Evolutionary conservation across 2,797 vertebrate genomes (phyloP).

Genomic region (Acanthornis magna): DNA sequence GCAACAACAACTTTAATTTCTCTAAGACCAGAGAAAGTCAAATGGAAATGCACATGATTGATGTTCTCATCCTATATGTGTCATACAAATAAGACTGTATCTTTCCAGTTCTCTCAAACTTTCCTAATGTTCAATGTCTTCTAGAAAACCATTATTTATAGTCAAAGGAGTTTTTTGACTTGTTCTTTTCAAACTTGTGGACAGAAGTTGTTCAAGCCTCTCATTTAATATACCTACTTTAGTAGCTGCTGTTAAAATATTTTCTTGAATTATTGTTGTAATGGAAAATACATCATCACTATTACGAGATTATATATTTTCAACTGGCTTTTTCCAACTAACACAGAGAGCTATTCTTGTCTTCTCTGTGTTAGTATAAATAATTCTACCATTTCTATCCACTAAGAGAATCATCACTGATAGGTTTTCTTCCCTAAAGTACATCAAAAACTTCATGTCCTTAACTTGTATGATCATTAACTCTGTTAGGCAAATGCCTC

Average conservation of each 20-base stretch:
- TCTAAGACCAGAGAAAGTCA: not conserved
- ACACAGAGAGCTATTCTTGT: not conserved
- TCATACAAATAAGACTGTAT: not conserved
- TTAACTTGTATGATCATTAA: not conserved
- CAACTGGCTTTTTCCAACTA: not conserved
- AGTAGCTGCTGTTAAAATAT: constrained; percentile 20
- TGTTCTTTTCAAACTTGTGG: constrained; percentile 11
- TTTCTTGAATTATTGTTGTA: constrained; percentile 44
- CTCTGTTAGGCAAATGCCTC: not conserved
- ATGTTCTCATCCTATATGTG: not conserved
- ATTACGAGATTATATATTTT: not conserved
- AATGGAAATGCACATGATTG: not conserved
- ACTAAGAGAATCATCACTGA: not conserved
- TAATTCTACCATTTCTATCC: not conserved
- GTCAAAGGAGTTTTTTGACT: not conserved
- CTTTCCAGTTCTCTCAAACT: not conserved
- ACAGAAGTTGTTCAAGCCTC: constrained; percentile 19
- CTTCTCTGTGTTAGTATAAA: not conserved
- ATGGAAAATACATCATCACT: constrained; percentile 41
- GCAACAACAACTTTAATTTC: not conserved
- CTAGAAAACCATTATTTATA: constrained; percentile 31
- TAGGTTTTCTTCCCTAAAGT: not conserved
- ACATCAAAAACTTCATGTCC: not conserved
- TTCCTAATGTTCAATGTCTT: not conserved
- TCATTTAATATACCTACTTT: constrained; percentile 26